Conservation (phyloP, 53 echinoderm and acorn worm species). For the Temnopleurus reevesii region DNA sequence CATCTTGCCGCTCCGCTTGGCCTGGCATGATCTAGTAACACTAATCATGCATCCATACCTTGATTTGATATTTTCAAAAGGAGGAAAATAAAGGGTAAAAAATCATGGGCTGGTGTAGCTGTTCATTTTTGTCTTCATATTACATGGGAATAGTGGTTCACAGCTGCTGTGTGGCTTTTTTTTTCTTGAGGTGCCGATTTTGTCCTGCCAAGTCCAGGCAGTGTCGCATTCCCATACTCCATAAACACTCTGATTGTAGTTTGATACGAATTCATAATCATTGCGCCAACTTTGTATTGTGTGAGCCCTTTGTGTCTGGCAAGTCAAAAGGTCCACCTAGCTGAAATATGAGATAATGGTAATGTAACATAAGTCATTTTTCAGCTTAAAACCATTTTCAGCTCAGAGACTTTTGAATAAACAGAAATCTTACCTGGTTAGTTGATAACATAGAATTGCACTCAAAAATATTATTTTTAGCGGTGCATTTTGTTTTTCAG, state of each 20-base stretch:
- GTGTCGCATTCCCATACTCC: constrained; percentile 48
- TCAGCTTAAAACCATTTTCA: constrained; percentile 48
- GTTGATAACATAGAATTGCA: background rate
- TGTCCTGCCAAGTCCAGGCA: background rate
- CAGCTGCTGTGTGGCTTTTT: constrained; percentile 52
- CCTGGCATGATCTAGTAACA: constrained; percentile 46
- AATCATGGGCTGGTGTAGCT: constrained; percentile 1
- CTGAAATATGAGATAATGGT: constrained; percentile 61
- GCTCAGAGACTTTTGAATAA: constrained; percentile 38
- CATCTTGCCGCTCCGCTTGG: constrained; percentile 6
- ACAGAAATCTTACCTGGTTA: constrained; percentile 41
- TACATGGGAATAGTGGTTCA: constrained; percentile 18
- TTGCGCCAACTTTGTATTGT: constrained; percentile 57
- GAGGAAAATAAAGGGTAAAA: background rate
- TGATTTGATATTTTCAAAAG: background rate
- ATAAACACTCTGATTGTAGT: constrained; percentile 55
- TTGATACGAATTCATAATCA: constrained; percentile 62
- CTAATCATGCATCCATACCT: constrained; percentile 34
- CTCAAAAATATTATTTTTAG: constrained; percentile 22
- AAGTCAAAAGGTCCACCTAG: constrained; percentile 52
- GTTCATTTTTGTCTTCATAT: constrained; percentile 34
- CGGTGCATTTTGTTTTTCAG: background rate
- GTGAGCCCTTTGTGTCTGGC: constrained; percentile 55
- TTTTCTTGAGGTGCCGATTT: constrained; percentile 9
- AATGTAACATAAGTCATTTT: constrained; percentile 54